Evolutionary conservation across 2,888 invertebrate species (phyloP).

Genomic region (Luffia ferchaultella): DNA sequence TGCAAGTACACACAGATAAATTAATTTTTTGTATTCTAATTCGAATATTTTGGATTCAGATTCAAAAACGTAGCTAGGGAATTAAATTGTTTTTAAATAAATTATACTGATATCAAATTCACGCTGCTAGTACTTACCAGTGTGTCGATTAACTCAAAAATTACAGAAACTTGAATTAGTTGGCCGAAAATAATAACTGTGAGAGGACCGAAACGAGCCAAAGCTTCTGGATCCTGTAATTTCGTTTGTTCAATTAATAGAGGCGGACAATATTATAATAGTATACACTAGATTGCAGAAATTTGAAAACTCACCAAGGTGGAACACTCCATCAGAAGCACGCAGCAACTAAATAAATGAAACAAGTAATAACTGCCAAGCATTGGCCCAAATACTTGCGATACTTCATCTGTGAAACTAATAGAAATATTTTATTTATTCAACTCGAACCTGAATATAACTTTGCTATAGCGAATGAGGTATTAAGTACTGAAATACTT

Average conservation of each 20-base stretch:
- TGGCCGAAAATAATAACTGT: too few relatives aligned
- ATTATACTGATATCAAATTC: too few relatives aligned
- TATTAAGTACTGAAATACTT: too few relatives aligned
- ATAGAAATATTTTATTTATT: background rate
- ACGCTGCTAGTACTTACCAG: too few relatives aligned
- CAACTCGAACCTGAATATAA: too few relatives aligned
- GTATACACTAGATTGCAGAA: too few relatives aligned
- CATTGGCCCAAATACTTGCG: background rate
- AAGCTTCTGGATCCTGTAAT: background rate
- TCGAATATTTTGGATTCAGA: too few relatives aligned
- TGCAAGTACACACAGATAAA: too few relatives aligned
- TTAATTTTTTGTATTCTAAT: too few relatives aligned
- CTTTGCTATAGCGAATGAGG: too few relatives aligned
- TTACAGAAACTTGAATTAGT: background rate
- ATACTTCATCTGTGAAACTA: background rate
- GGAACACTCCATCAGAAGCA: conserved; percentile 2
- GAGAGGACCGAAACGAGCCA: conserved; percentile 2
- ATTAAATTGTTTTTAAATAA: too few relatives aligned
- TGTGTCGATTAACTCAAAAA: background rate
- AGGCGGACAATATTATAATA: background rate
- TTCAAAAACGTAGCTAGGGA: too few relatives aligned
- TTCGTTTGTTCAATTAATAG: background rate
- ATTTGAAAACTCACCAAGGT: background rate
- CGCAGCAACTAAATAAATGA: conserved; percentile 1
- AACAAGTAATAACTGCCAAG: background rate